A percentile compares a stretch with the other conserved stretches of the same genome.
Conservation (phyloP, 2,797 vertebrate species). For the Hyperoplus immaculatus region DNA sequence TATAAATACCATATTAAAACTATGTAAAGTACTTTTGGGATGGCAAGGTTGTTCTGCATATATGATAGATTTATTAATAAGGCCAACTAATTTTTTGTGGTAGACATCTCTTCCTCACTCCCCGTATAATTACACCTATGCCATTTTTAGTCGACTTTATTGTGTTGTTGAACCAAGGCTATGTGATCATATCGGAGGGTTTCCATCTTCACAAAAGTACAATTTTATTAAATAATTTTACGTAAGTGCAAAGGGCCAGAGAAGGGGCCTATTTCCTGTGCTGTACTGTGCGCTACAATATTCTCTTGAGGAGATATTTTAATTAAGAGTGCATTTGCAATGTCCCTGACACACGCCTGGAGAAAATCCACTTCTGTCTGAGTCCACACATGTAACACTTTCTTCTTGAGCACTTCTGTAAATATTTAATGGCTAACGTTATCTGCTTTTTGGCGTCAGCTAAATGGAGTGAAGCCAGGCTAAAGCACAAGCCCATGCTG, state of each 20-base stretch:
- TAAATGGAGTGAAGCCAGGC: slow-evolving; percentile 10
- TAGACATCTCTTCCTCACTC: background rate
- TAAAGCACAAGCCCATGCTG: slow-evolving; percentile 11
- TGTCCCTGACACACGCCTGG: slow-evolving; percentile 3
- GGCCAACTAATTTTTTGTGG: background rate
- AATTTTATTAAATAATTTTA: background rate
- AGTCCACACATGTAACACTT: background rate
- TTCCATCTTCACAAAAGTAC: background rate
- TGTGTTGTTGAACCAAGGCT: background rate
- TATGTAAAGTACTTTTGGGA: background rate
- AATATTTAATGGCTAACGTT: slow-evolving; percentile 42
- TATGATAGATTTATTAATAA: background rate
- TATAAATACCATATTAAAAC: background rate
- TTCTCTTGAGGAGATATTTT: background rate
- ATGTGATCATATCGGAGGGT: background rate
- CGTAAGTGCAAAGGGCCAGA: background rate
- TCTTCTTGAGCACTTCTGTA: slow-evolving; percentile 11
- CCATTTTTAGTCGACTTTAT: background rate
- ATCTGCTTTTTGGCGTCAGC: background rate
- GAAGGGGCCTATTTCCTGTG: background rate
- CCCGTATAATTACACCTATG: background rate
- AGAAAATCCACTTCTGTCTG: slow-evolving; percentile 1
- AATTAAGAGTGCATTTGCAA: slow-evolving; percentile 18
- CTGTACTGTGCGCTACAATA: background rate
- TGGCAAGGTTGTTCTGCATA: background rate